Conservation (phyloP, 1,140 invertebrate species). For the Mizuhopecten yessoensis region DNA sequence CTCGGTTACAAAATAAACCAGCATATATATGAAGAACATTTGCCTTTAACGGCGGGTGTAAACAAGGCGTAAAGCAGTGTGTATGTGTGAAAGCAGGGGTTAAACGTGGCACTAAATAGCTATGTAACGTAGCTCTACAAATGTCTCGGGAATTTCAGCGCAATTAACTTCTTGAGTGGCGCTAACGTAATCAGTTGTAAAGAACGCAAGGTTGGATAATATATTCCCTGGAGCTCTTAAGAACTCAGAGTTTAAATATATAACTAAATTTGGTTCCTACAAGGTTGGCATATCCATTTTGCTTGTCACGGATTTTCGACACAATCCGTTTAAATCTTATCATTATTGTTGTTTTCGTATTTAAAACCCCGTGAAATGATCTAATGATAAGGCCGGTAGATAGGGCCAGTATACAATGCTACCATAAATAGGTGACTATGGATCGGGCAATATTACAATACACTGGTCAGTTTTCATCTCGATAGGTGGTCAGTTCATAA, state of each 20-base stretch:
- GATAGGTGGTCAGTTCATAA: constrained; percentile 28
- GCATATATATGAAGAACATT: background rate
- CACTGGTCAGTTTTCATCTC: background rate
- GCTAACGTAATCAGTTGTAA: background rate
- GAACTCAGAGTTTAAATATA: background rate
- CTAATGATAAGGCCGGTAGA: too few species aligned
- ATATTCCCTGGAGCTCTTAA: background rate
- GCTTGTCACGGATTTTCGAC: constrained; percentile 11
- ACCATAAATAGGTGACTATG: background rate
- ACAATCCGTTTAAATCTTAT: background rate
- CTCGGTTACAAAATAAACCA: too few species aligned
- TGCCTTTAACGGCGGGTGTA: background rate
- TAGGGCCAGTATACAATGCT: too few species aligned
- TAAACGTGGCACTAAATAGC: background rate
- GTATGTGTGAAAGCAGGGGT: background rate
- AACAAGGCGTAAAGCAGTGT: background rate
- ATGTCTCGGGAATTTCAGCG: background rate
- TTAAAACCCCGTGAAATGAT: background rate
- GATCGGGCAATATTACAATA: background rate
- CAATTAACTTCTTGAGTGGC: constrained; percentile 7
- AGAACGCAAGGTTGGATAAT: background rate
- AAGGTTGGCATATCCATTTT: constrained; percentile 19
- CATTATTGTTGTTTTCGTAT: background rate
- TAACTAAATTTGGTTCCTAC: background rate
- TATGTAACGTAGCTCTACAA: background rate